Conservation (phyloP, 2,113 vertebrate species). For the Antechinus stuartii region DNA sequence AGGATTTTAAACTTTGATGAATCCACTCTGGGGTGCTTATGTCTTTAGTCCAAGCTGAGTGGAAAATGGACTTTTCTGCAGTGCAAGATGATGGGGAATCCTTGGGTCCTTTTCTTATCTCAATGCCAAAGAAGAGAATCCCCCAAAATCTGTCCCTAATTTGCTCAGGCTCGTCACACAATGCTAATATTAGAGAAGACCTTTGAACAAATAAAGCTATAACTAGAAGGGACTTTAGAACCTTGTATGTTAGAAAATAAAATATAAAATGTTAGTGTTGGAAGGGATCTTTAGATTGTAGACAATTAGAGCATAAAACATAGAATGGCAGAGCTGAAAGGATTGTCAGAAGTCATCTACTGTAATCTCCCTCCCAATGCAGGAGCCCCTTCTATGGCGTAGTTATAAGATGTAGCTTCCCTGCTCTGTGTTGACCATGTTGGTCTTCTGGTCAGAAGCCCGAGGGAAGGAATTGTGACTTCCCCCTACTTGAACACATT, state of each 20-base stretch:
- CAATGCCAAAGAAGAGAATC: background rate
- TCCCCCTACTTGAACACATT: background rate
- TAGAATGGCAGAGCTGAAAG: background rate
- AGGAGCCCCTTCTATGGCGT: background rate
- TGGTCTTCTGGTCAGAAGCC: background rate
- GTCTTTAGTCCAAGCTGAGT: background rate
- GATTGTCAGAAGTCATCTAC: background rate
- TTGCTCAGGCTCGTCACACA: background rate
- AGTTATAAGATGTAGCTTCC: background rate
- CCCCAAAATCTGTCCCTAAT: background rate
- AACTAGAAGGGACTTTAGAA: background rate
- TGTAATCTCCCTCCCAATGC: background rate
- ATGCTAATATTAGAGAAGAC: background rate
- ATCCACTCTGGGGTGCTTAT: conserved; percentile 14
- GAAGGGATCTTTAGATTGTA: background rate
- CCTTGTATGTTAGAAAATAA: background rate
- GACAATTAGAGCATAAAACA: background rate
- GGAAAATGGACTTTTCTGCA: conserved; percentile 16
- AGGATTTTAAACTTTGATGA: conserved; percentile 77
- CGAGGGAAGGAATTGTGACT: background rate
- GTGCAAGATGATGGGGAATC: background rate
- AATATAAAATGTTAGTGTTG: background rate
- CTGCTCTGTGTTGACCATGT: background rate
- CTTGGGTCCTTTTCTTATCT: conserved; percentile 43
- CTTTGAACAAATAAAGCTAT: background rate